A percentile compares a stretch with the other conserved stretches of the same genome.
phyloP scores from a whole-genome alignment of 92 coral and sea anemone genomes.

The Metridium senile region DNA sequence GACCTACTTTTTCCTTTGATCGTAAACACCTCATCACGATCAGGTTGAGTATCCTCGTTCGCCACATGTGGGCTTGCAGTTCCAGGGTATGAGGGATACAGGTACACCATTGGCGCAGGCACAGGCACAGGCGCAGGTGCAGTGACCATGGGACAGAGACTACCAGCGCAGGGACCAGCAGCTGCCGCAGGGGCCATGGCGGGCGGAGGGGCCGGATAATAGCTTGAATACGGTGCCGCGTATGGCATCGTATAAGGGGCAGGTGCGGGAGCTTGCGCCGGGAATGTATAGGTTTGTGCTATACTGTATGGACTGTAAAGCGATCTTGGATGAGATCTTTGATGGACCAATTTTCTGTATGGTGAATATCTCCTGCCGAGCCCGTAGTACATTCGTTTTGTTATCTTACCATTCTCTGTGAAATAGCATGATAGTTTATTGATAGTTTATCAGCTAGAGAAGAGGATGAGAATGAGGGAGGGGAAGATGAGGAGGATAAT shows the following conservation, averaged over 20 bases:
- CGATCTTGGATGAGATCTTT: slow-evolving; percentile 4
- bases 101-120: slow-evolving; percentile 10
- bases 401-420: not conserved
- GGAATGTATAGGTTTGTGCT: not conserved
- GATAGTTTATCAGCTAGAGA: no score
- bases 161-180: no score
- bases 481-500: no score
- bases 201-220: slow-evolving; percentile 3
- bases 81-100: slow-evolving; percentile 7
- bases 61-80: not conserved
- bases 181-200: not conserved
- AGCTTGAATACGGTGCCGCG: slow-evolving; percentile 22
- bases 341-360: not conserved
- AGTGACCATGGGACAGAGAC: no score
- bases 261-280: slow-evolving; percentile 12
- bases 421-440: not conserved
- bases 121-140: not conserved
- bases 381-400: not conserved
- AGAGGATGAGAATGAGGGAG: no score
- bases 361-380: not conserved
- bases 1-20: slow-evolving; percentile 63
- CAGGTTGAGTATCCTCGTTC: slow-evolving; percentile 51
- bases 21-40: slow-evolving; percentile 55
- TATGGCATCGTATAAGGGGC: slow-evolving; percentile 23
- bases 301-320: not conserved